Percentiles rank a stretch among this genome's conserved stretches.
Conservation (phyloP, 2,888 invertebrate genomes). For the Melanargia galathea region DNA sequence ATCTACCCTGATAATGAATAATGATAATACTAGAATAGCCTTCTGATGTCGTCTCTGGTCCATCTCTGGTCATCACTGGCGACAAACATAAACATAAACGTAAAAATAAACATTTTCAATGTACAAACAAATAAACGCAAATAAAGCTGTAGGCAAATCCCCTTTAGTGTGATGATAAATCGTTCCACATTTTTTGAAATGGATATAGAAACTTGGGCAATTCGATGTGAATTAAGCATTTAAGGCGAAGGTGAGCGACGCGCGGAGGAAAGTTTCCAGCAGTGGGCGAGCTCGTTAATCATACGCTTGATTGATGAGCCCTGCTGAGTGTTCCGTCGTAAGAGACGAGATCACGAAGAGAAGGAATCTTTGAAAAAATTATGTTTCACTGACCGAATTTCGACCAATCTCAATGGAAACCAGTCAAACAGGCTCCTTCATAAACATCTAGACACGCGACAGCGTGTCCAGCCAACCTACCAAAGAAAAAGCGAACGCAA, state of each 20-base stretch:
- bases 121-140: background rate
- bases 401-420: too few species aligned
- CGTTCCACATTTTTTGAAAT: constrained; percentile 15
- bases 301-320: constrained; percentile 22
- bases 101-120: too few species aligned
- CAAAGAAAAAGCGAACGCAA: too few species aligned
- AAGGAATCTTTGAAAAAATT: background rate
- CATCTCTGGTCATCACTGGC: too few species aligned
- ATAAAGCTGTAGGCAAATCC: background rate
- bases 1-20: too few species aligned
- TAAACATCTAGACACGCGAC: too few species aligned
- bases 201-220: constrained; percentile 27
- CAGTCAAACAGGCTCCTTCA: too few species aligned
- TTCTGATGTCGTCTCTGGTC: too few species aligned
- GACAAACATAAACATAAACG: too few species aligned
- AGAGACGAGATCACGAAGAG: constrained; percentile 8
- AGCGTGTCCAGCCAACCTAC: too few species aligned
- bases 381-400: too few species aligned
- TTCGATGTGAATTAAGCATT: constrained; percentile 32
- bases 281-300: constrained; percentile 20
- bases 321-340: constrained; percentile 5
- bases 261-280: constrained; percentile 18
- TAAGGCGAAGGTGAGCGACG: constrained; percentile 26
- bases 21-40: too few species aligned
- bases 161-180: constrained; percentile 21